Evolutionary conservation across 2,888 invertebrate genomes (phyloP), one percentile per base, ranked within the genome.

Genomic region (Drosophila nigricruria): DNA sequence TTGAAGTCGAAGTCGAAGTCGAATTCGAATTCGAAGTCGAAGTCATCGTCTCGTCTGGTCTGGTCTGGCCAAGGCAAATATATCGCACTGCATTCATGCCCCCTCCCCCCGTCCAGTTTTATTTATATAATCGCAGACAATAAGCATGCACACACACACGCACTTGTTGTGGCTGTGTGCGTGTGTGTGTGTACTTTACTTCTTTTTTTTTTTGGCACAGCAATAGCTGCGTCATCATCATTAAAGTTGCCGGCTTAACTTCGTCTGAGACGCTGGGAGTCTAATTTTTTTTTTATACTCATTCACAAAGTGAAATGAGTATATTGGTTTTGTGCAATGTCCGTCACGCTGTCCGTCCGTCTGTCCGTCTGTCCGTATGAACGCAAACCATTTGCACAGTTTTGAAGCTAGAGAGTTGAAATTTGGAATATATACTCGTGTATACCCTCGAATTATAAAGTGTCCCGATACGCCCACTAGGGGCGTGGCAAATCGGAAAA

Each of bases 211-310:
- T 83, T 82, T 83, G 81, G 79, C 84, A 54, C 53, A 57, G 32
- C 56, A 67, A 85, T 81, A 62, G 73, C 76, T 68, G 84, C 82
- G 76, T 78, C 87, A 82, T 86, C 87, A 83, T 82, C 76, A 87
- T 81, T 82, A 76, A 83, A 83, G 76, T 78, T 75, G 62, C 79
- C 81, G 78, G 78, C 69, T 70, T 77, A 45, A 40, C 43, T 49
- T 36, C 63, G 73, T 73, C 75, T 69, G 53, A 63, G 54, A 56
- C 38, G n/a, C 34, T 53, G n/a, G 42, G 16, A 49, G 45, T 57
- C 45, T 23, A n/a, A 23, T 14, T 53, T 16, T 2, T 18, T 50
- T 14, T 56, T 18, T 4, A 2, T 45, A 27, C 12, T 25, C 18
- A n/a, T n/a, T n/a, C n/a, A n/a, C n/a, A n/a, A n/a, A n/a, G n/a